Base-by-base conservation (phyloP, 2,888 invertebrate species). In the Noctua janthina region DNA sequence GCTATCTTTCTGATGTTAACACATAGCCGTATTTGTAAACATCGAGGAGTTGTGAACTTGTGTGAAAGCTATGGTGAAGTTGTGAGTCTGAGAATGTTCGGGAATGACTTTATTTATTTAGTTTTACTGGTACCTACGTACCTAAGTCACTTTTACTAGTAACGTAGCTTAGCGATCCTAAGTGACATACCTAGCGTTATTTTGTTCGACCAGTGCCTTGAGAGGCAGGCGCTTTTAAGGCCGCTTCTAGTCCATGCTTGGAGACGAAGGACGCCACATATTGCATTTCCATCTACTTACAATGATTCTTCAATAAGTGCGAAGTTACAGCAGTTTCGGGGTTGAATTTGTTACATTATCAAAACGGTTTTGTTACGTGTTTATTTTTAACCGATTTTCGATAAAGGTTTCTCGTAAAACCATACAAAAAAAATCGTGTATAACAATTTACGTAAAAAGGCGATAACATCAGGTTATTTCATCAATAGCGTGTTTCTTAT, bases 361-460 rank as follows among this genome's bases (percentile, higher is more conserved):
- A 49, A 67, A 20, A 51, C 35, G 35, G 17, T 71, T 67, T 59
- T 56, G 39, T 74, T 39, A 71, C 23, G n/a, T 74, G 74, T 62
- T 76, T 73, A 59, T 82, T 76, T 49, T 59, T 68, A 70, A 74
- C 35, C 56, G 51, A 64, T 64, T 74, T 83, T 49, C 35, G 20
- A 62, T 87, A 69, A 64, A 74, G 35, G 15, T 54, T 68, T 84
- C 43, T 74, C 71, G 35, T 84, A 75, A 75, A 78, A 75, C 46
- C 35, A 51, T 10, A 43, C 23, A 51, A 64, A 76, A 59, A n/a
- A 43, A 43, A 49, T 66, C 5, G 74, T 74, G 66, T 66, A 66
- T 72, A 68, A 66, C 13, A 56, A 59, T 29, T 56, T 29, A 69
- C 46, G 54, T 72, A 59, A 54, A 83, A 78, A 74, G 8, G 29